Conservation (phyloP, 2,113 vertebrate genomes). For the Oostethus manadensis region DNA sequence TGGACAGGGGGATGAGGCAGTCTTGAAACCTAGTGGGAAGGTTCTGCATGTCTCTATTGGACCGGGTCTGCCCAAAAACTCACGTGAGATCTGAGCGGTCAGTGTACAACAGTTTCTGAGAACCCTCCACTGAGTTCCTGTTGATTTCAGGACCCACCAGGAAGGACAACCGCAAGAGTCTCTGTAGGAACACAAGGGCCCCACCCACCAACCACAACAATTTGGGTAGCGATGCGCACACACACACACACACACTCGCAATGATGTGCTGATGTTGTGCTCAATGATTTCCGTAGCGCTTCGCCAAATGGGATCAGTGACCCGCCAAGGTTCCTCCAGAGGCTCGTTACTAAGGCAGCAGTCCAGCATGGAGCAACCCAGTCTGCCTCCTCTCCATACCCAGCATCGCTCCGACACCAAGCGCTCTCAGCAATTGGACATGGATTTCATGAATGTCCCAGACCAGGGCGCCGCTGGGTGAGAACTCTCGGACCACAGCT, state of each 20-base stretch:
- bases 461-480: slow-evolving; percentile 81
- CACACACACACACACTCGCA: background rate
- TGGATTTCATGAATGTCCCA: slow-evolving; percentile 79
- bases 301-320: slow-evolving; percentile 6
- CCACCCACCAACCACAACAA: slow-evolving; percentile 6
- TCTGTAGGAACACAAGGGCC: slow-evolving; percentile 35
- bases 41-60: slow-evolving; percentile 70
- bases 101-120: background rate
- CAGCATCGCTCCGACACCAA: slow-evolving; percentile 25
- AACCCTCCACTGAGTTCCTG: background rate
- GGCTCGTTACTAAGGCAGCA: slow-evolving; percentile 68
- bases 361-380: slow-evolving; percentile 77
- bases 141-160: slow-evolving; percentile 70
- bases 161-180: slow-evolving; percentile 74
- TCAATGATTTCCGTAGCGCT: slow-evolving; percentile 14
- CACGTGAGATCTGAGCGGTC: slow-evolving; percentile 59
- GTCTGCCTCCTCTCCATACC: slow-evolving; percentile 66
- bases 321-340: slow-evolving; percentile 27
- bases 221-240: slow-evolving; percentile 41
- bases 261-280: background rate
- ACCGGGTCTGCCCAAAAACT: slow-evolving; percentile 74
- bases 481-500: slow-evolving; percentile 14
- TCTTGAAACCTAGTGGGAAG: slow-evolving; percentile 71
- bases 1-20: slow-evolving; percentile 64
- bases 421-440: slow-evolving; percentile 40